phyloP scores from a whole-genome alignment of 2,113 vertebrate species.

The Cephalophus harveyi region DNA sequence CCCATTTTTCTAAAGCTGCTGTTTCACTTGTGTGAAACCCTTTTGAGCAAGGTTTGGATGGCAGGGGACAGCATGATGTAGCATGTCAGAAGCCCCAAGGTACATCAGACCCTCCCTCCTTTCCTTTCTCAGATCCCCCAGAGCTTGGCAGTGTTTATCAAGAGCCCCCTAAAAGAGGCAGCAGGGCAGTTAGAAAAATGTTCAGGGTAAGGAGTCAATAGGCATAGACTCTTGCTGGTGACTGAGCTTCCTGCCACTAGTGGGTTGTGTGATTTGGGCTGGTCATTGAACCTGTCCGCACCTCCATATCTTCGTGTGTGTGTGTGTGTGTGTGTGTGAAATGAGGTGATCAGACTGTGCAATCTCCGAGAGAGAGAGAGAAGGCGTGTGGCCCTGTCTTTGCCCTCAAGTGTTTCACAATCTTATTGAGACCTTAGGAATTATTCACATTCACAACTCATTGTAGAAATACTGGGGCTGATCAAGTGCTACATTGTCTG shows the following conservation, averaged over 20 bases:
- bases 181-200: not conserved
- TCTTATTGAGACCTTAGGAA: not conserved
- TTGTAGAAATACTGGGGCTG: not conserved
- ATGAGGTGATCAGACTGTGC: not conserved
- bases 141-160: not conserved
- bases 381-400: not conserved
- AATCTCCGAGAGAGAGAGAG: not conserved
- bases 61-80: accelerated
- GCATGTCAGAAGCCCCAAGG: not conserved
- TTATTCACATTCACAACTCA: not conserved
- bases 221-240: not conserved
- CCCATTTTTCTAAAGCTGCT: not conserved
- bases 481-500: not conserved
- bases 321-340: not conserved
- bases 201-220: not conserved
- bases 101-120: not conserved
- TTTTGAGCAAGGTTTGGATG: not conserved
- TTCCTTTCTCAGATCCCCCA: not conserved
- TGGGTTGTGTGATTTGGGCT: not conserved
- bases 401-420: not conserved
- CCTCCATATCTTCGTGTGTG: not conserved
- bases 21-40: not conserved
- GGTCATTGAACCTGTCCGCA: not conserved
- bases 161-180: not conserved
- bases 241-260: not conserved